These are phyloP conservation scores for Protobothrops mucrosquamatus DNA, from an alignment of 2,113 vertebrate species.

Conservation along the genomic window DNA sequence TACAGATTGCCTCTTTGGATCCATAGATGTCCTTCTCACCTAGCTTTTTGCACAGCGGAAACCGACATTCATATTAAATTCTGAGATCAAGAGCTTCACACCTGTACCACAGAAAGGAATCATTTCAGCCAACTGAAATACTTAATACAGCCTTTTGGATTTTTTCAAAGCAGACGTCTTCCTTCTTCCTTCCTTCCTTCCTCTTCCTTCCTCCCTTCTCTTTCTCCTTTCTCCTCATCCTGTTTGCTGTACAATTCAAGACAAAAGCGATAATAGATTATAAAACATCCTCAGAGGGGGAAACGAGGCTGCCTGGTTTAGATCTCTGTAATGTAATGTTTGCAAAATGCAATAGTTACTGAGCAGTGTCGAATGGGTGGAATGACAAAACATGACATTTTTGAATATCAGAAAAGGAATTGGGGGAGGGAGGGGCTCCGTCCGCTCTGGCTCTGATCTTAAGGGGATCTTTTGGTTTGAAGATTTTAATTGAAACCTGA, in stretches of 20 bases:
- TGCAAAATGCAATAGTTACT: background rate
- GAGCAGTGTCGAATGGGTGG: background rate
- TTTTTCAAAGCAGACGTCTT: background rate
- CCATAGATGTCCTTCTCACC: background rate
- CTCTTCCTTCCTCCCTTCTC: background rate
- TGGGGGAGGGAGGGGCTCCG: slow-evolving; percentile 23
- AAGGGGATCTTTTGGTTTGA: slow-evolving; percentile 37
- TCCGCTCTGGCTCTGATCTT: slow-evolving; percentile 40
- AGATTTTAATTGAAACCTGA: slow-evolving; percentile 53
- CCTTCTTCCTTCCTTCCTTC: background rate
- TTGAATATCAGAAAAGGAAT: slow-evolving; percentile 37
- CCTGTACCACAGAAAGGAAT: background rate
- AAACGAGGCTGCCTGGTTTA: background rate
- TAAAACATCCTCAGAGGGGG: background rate
- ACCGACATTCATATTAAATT: background rate
- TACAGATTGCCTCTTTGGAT: background rate
- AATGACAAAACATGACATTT: slow-evolving; percentile 50
- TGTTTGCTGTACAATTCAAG: background rate
- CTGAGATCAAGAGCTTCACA: background rate
- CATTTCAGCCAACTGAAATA: background rate
- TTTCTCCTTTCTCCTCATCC: background rate
- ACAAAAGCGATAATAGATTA: background rate
- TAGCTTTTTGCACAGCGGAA: background rate
- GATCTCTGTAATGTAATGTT: slow-evolving; percentile 27
- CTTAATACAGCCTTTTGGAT: slow-evolving; percentile 17